phyloP scores from a whole-genome alignment of 2,797 vertebrate species.

The Scolopax rusticola region DNA sequence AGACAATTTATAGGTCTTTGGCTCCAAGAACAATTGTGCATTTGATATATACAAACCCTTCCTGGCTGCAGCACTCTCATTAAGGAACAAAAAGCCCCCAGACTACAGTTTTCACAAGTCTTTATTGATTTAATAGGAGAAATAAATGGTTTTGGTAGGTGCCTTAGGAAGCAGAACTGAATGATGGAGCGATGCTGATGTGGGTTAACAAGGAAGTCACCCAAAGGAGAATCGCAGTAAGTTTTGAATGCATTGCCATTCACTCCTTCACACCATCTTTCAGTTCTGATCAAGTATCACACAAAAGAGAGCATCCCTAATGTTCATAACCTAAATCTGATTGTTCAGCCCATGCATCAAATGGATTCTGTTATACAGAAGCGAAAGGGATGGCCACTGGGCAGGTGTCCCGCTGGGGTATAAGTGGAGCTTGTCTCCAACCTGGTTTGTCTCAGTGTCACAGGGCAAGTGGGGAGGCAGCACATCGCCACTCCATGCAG shows the following conservation, averaged over 20 bases:
- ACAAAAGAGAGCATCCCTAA: not conserved
- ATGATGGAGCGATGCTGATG: not conserved
- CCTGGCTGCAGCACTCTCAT: not conserved
- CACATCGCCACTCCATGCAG: fast-evolving
- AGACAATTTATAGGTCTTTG: not conserved
- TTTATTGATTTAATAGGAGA: not conserved
- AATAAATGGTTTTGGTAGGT: not conserved
- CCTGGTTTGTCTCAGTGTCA: not conserved
- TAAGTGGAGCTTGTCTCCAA: not conserved
- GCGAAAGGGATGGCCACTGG: not conserved
- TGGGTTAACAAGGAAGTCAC: not conserved
- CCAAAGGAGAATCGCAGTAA: not conserved
- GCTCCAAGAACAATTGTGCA: not conserved
- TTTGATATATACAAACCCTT: not conserved
- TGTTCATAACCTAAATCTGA: not conserved
- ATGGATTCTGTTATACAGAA: not conserved
- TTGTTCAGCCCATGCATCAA: not conserved
- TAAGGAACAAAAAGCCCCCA: not conserved
- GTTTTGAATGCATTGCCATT: not conserved
- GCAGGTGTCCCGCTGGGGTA: not conserved
- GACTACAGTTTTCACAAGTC: not conserved
- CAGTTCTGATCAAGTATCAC: not conserved
- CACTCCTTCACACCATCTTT: not conserved
- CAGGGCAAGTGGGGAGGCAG: fast-evolving
- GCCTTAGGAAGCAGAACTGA: slow-evolving; percentile 9